A percentile compares a stretch with the other conserved stretches of the same genome.
These are phyloP conservation scores for Magallana nippona DNA, from an alignment of 2,888 invertebrate genomes.

Conservation along the genomic window DNA sequence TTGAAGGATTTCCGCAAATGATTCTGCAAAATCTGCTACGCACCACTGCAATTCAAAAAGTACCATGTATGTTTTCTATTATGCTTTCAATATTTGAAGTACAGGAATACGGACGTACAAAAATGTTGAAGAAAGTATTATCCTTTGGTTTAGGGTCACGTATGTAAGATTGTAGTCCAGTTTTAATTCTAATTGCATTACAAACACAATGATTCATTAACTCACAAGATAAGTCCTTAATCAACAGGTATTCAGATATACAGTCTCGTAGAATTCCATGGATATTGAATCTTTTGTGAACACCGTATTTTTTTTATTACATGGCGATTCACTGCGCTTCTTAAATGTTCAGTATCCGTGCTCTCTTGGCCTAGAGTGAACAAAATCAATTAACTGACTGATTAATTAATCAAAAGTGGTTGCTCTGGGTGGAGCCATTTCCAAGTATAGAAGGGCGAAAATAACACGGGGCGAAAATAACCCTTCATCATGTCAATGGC, in stretches of 20 bases:
- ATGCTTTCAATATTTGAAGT: too few species aligned
- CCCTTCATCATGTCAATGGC: too few species aligned
- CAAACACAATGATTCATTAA: neutral
- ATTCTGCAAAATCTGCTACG: constrained; percentile 48
- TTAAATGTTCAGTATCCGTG: neutral
- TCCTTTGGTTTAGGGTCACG: too few species aligned
- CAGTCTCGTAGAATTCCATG: constrained; percentile 50
- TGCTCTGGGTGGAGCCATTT: too few species aligned
- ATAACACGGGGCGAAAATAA: too few species aligned
- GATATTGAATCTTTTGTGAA: constrained; percentile 42
- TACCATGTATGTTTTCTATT: neutral
- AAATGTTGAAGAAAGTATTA: too few species aligned
- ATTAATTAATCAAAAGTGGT: too few species aligned
- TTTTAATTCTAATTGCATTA: too few species aligned
- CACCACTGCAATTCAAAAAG: constrained; percentile 38
- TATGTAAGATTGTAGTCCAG: too few species aligned
- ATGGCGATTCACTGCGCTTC: neutral
- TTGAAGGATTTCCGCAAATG: constrained; percentile 46
- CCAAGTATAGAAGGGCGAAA: too few species aligned
- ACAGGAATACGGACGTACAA: too few species aligned
- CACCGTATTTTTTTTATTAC: constrained; percentile 1
- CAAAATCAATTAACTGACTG: neutral
- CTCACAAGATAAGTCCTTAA: constrained; percentile 46
- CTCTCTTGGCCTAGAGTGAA: neutral
- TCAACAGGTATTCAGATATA: constrained; percentile 43